Evolutionary conservation across 2,888 invertebrate genomes (phyloP).

Genomic region (Dilophus febrilis): DNA sequence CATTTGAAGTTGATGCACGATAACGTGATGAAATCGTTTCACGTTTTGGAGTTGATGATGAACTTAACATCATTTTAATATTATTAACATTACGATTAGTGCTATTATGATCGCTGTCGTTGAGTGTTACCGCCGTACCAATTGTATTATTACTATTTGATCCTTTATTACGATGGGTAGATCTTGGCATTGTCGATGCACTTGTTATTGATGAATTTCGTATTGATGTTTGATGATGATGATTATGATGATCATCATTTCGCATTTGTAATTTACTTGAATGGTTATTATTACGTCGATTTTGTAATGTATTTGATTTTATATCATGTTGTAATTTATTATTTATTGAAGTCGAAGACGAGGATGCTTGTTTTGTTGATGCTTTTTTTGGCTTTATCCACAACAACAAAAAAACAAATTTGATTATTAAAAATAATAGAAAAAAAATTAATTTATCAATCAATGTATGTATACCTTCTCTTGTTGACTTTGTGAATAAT

Average conservation of each 20-base stretch:
- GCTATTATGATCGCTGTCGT: too few species aligned
- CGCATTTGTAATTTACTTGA: conserved; percentile 10
- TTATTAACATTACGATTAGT: too few species aligned
- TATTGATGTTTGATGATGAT: conserved; percentile 16
- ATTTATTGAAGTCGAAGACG: not conserved
- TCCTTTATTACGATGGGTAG: not conserved
- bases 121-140: too few species aligned
- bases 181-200: conserved; percentile 20
- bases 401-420: not conserved
- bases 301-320: conserved; percentile 3
- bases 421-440: not conserved
- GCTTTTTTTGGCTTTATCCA: not conserved
- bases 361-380: not conserved
- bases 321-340: not conserved
- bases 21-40: too few species aligned
- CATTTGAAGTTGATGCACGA: too few species aligned
- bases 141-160: too few species aligned
- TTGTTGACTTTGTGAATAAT: conserved; percentile 46
- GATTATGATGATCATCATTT: conserved; percentile 22
- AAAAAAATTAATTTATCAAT: not conserved
- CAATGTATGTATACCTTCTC: conserved; percentile 13
- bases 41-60: too few species aligned
- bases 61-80: too few species aligned
- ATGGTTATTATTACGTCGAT: conserved; percentile 15
- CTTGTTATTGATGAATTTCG: conserved; percentile 19